Percentiles rank a stretch among this genome's conserved stretches.
phyloP scores from a whole-genome alignment of 2,113 vertebrate genomes.

The Empidonax alnorum region DNA sequence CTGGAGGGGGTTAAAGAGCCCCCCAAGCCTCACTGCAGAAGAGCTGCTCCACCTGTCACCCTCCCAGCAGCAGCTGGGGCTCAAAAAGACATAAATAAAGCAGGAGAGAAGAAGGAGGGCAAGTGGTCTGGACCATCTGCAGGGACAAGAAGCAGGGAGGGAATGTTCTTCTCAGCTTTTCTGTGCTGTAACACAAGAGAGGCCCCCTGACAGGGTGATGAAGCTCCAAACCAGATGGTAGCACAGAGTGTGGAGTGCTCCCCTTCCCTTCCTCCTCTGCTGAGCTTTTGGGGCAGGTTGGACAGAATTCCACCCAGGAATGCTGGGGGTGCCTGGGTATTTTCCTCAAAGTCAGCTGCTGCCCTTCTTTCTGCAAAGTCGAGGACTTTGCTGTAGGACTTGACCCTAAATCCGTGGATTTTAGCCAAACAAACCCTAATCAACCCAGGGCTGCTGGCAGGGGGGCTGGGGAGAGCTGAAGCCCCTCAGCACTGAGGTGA shows the following conservation, averaged over 20 bases:
- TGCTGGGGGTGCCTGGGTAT: background rate
- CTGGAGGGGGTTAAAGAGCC: background rate
- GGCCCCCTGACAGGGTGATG: background rate
- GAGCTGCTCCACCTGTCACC: background rate
- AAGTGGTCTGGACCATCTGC: background rate
- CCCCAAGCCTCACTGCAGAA: background rate
- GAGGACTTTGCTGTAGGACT: background rate
- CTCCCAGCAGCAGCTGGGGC: background rate
- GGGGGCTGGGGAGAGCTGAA: background rate
- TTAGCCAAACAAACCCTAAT: background rate
- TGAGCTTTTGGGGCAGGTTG: background rate
- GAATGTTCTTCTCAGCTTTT: accelerated
- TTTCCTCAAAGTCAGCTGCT: background rate
- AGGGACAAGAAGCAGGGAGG: background rate
- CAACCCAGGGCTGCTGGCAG: background rate
- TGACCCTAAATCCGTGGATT: background rate
- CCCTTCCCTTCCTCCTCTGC: background rate
- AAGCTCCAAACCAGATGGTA: background rate
- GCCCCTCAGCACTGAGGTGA: accelerated
- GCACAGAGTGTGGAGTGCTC: background rate
- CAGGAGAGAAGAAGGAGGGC: background rate
- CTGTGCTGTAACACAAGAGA: background rate
- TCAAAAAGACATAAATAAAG: background rate
- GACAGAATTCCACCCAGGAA: background rate
- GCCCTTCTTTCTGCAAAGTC: background rate